Percentiles rank a stretch among this genome's conserved stretches.
Evolutionary conservation across 1,140 invertebrate genomes (phyloP).

Genomic region (Drosophila mauritiana): DNA sequence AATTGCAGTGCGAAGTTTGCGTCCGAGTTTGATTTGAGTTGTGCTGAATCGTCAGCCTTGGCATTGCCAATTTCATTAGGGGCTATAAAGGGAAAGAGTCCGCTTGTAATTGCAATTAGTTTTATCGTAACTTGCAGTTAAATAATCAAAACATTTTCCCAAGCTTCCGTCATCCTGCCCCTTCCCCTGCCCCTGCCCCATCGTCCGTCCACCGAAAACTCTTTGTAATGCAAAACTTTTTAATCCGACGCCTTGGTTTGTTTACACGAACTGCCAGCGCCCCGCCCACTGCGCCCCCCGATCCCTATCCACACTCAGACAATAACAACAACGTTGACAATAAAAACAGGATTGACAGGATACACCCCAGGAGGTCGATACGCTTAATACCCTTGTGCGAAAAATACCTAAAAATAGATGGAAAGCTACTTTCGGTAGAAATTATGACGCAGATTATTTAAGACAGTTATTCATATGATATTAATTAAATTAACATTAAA

Average conservation of each 20-base stretch:
- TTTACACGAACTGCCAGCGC: constrained; percentile 64
- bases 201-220: constrained; percentile 29
- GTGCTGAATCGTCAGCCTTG: constrained; percentile 38
- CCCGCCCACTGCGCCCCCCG: constrained; percentile 24
- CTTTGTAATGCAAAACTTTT: constrained; percentile 75
- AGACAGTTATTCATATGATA: background rate
- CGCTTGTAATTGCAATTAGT: constrained; percentile 69
- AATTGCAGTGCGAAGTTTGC: constrained; percentile 35
- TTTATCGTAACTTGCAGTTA: constrained; percentile 61
- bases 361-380: constrained; percentile 11
- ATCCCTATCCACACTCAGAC: constrained; percentile 12
- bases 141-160: constrained; percentile 76
- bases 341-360: constrained; percentile 29
- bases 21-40: constrained; percentile 41
- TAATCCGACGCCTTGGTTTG: constrained; percentile 78
- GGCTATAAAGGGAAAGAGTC: constrained; percentile 31
- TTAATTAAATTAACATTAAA: no score
- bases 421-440: background rate
- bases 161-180: constrained; percentile 40
- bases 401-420: background rate
- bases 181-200: background rate
- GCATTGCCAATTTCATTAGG: constrained; percentile 50
- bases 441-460: background rate
- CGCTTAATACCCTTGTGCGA: constrained; percentile 9
- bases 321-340: constrained; percentile 49